Percentiles rank a stretch among this genome's conserved stretches.
Conservation (phyloP, 2,888 invertebrate species). For the Leucozona laternaria region DNA sequence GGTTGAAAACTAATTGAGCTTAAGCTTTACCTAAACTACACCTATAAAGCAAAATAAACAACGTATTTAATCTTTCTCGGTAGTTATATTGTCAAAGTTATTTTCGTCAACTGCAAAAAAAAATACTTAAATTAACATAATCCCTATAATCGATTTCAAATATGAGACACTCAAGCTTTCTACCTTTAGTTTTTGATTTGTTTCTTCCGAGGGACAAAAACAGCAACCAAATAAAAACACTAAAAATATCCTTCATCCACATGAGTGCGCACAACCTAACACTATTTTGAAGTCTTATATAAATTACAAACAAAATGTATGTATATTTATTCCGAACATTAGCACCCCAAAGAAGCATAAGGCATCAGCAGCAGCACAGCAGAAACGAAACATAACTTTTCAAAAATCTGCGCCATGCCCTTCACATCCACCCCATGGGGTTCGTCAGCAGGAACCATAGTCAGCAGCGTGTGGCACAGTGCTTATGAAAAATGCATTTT, state of each 20-base stretch:
- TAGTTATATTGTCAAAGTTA: background rate
- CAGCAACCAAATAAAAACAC: background rate
- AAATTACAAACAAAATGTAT: constrained; percentile 33
- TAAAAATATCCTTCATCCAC: constrained; percentile 15
- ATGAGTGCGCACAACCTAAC: constrained; percentile 27
- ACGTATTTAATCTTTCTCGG: no score
- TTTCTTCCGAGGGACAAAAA: background rate
- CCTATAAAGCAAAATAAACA: no score
- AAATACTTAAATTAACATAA: background rate
- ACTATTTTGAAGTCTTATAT: background rate
- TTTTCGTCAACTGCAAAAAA: background rate
- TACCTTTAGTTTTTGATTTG: background rate
- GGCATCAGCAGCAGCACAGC: background rate
- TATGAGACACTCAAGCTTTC: background rate
- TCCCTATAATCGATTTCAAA: background rate
- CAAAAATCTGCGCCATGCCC: constrained; percentile 4
- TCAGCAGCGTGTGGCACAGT: constrained; percentile 29
- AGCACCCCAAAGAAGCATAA: constrained; percentile 42
- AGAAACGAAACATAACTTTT: constrained; percentile 17
- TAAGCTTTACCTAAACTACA: no score
- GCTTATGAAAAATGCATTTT: constrained; percentile 74
- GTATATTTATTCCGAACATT: constrained; percentile 65
- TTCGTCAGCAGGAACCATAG: constrained; percentile 7
- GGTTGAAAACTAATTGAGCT: no score
- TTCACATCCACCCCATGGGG: background rate